Percentiles rank a stretch among this genome's conserved stretches.
Conservation (phyloP, 2,888 invertebrate species). For the Lapara coniferarum region DNA sequence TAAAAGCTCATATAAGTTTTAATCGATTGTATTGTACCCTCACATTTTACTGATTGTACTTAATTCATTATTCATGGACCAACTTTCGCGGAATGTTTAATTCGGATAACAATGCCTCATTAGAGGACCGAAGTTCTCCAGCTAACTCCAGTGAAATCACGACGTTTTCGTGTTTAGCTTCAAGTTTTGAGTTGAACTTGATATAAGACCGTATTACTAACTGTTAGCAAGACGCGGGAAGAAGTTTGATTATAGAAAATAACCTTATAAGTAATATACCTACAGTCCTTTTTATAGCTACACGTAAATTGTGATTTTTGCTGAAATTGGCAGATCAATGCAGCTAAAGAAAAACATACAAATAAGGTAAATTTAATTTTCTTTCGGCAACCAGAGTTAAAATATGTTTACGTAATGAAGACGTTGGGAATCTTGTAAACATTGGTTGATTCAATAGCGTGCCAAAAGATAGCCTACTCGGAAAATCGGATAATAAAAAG, state of each 20-base stretch:
- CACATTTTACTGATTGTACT: conserved; percentile 18
- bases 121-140: conserved; percentile 25
- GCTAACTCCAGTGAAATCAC: conserved; percentile 16
- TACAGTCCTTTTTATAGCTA: no score
- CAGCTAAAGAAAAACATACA: no score
- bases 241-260: neutral
- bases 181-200: neutral
- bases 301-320: neutral
- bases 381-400: no score
- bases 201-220: neutral
- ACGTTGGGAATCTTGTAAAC: no score
- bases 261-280: no score
- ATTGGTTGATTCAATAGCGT: no score
- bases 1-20: neutral
- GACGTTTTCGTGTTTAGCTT: conserved; percentile 14
- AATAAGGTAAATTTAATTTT: neutral
- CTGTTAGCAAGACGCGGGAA: neutral
- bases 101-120: conserved; percentile 33
- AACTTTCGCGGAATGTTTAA: conserved; percentile 26
- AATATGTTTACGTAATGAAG: no score
- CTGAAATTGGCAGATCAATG: neutral
- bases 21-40: conserved; percentile 19
- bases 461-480: neutral
- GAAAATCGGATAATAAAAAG: no score
- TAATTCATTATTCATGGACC: conserved; percentile 19